phyloP scores from a whole-genome alignment of 2,797 vertebrate species.

The Halcyon badia region DNA sequence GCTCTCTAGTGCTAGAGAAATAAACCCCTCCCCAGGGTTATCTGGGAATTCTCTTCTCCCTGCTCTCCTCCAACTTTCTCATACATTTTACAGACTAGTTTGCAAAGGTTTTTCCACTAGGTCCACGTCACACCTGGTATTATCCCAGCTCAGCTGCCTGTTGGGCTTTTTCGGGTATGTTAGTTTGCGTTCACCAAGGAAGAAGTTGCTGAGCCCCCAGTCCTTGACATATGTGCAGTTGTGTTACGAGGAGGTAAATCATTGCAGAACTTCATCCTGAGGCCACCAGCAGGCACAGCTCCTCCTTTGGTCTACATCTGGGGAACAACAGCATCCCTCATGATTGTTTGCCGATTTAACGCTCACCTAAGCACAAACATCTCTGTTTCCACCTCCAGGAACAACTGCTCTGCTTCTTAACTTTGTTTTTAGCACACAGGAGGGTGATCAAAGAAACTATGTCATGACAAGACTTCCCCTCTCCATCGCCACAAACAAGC shows the following conservation, averaged over 20 bases:
- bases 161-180: background rate
- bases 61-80: background rate
- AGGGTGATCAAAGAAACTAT: rapidly evolving
- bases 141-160: background rate
- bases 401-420: background rate
- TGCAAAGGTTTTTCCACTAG: background rate
- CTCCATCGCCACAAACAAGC: background rate
- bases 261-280: background rate
- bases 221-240: background rate
- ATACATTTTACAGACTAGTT: background rate
- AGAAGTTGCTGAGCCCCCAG: background rate
- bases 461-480: background rate
- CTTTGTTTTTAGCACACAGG: background rate
- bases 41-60: background rate
- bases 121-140: rapidly evolving
- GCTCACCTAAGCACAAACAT: background rate
- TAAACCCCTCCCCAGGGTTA: background rate
- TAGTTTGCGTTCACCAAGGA: rapidly evolving
- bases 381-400: background rate
- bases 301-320: background rate
- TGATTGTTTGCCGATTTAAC: rapidly evolving
- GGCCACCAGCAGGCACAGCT: background rate
- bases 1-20: background rate
- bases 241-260: rapidly evolving
- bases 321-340: background rate